Base-by-base conservation (phyloP, 2,797 vertebrate species). In the Dryobates pubescens region DNA sequence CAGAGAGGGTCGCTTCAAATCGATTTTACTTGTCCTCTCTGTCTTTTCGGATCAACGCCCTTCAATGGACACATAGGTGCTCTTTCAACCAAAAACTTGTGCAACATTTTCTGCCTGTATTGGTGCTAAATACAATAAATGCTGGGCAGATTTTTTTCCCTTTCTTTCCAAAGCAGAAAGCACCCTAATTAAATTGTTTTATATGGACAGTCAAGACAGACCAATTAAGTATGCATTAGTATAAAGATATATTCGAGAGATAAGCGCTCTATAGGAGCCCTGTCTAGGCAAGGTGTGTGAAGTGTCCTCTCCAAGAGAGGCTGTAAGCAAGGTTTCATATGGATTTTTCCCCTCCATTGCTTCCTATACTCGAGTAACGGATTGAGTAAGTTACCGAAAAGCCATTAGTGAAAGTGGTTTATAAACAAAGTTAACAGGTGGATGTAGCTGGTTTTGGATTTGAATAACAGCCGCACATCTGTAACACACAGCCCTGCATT, bases 41-140 rank as follows among this genome's bases (percentile, higher is more conserved):
- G 98, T 97, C 98, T 98, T 98, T 98, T 98, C 98, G 98, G 98
- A 98, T 98, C 98, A 98, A 96, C 97, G 98, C 98, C 96, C 97
- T 98, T 98, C 98, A 98, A 98, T 98, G 96, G 97, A 95, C 97
- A 97, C 96, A 97, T 97, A 98, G 98, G 98, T 97, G 98, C 98
- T 98, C 98, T 97, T 98, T 98, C 98, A 98, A 97, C 97, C 97
- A 98, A 98, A 98, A 98, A 97, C 98, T 98, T 98, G 98, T 98
- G 98, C 98, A 97, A 98, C 98, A 98, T 98, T 98, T 98, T 98
- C 97, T 97, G 98, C 97, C 97, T 98, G 97, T 98, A 97, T 98
- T 98, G 97, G 96, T 97, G 97, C 97, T 98, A 98, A 98, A 97
- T 97, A 98, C 98, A 98, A 98, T 98, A 97, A 98, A 97, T 96